A percentile compares a stretch with the other conserved stretches of the same genome.
Conservation (phyloP, 2,113 vertebrate genomes). For the Daphoenositta chrysoptera region DNA sequence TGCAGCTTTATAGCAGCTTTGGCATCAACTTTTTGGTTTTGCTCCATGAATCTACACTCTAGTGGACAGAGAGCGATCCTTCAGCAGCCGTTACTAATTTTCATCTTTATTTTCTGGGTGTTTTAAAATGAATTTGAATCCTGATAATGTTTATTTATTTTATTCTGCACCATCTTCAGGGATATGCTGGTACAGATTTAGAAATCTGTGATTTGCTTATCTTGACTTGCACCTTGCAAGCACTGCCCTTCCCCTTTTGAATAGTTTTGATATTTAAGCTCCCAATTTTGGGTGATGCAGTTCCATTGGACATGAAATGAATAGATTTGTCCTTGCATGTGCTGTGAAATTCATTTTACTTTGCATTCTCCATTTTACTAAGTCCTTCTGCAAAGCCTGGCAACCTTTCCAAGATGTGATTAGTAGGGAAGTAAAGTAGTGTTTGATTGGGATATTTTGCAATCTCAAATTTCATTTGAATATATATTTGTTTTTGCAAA, state of each 20-base stretch:
- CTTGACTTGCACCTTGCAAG: background rate
- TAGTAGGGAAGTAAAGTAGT: background rate
- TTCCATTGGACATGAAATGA: background rate
- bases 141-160: background rate
- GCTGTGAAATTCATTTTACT: background rate
- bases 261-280: background rate
- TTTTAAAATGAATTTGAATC: background rate
- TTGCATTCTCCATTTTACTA: background rate
- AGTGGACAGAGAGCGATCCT: accelerated
- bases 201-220: background rate
- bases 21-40: background rate
- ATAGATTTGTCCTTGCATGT: background rate
- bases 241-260: background rate
- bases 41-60: background rate
- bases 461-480: background rate
- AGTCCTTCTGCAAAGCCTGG: background rate
- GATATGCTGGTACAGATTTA: background rate
- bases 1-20: background rate
- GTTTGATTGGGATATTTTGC: background rate
- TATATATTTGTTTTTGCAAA: background rate
- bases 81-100: background rate
- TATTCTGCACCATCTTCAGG: background rate
- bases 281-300: background rate
- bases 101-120: background rate
- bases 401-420: background rate